These are phyloP conservation scores for Columbina picui DNA, from an alignment of 2,113 vertebrate genomes.

Conservation along the genomic window DNA sequence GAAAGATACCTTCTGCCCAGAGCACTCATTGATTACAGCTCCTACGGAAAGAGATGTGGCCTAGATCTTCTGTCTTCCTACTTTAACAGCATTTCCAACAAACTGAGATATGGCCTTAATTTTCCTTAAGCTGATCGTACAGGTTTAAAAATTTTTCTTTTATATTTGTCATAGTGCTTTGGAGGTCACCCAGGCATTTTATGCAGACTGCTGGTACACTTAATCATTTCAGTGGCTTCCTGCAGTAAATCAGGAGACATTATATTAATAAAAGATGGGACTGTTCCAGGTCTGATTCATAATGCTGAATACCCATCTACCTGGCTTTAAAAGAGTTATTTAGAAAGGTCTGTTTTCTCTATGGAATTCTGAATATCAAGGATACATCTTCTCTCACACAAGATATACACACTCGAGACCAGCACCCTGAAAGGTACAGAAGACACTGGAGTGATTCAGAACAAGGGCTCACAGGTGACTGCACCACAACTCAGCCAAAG, in stretches of 20 bases:
- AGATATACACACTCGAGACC: not conserved
- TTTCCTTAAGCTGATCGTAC: conserved; percentile 29
- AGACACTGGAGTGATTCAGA: not conserved
- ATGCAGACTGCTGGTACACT: conserved; percentile 45
- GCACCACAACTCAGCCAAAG: not conserved
- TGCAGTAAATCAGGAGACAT: conserved; percentile 58
- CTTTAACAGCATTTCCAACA: conserved; percentile 15
- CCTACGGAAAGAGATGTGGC: not conserved
- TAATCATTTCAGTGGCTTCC: conserved; percentile 59
- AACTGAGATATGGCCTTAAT: conserved; percentile 31
- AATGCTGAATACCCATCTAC: not conserved
- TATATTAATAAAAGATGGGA: conserved; percentile 61
- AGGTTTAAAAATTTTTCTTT: conserved; percentile 30
- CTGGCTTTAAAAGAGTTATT: conserved; percentile 26
- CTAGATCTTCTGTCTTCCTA: not conserved
- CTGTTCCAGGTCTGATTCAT: conserved; percentile 47
- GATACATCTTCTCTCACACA: not conserved
- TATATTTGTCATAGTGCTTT: conserved; percentile 40
- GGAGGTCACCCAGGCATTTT: conserved; percentile 53
- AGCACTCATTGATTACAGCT: not conserved
- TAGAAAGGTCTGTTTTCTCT: conserved; percentile 49
- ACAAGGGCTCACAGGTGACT: not conserved
- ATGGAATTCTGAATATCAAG: conserved; percentile 14
- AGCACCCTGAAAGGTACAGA: not conserved
- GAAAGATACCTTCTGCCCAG: not conserved